Base-by-base conservation (phyloP, 1,140 invertebrate species). In the Bombus difficillimus region DNA sequence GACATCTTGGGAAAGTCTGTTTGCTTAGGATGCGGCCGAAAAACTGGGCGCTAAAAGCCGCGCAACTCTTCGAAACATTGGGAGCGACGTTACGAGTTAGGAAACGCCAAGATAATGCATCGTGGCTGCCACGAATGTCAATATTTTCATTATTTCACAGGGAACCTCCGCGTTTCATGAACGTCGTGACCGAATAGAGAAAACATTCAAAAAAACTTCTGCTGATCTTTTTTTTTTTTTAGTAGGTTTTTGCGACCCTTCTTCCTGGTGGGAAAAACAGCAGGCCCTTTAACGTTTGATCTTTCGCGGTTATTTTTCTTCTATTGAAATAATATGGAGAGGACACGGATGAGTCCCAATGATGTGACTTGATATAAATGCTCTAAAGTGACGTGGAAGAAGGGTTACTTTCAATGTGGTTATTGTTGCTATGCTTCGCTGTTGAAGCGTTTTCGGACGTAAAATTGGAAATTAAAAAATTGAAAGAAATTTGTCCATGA, bases 121-220 rank as follows among this genome's bases (percentile, higher is more conserved):
- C 82, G 13, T 34, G 62, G 47, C 37, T 57, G 39, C 37, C 39
- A 34, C 47, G 32, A 79, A 57, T 59, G 82, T 79, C 82, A 84
- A 84, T 84, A 84, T 84, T 84, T 84, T 84, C 76, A 79, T 84
- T 84, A 84, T 84, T 84, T 59, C 75, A n/a, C 34, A 10, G 13
- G 5, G 6, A 5, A 10, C 28, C 22, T 8, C 4, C 66, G 79
- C 15, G 57, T 78, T 69, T 78, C 47, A 25, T 53, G 18, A 53
- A 53, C 18, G 18, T 53, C 1, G 18, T 53, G 5, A 53, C 18
- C 47, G 68, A 62, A 28, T n/a, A 28, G 59, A 25, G 18, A 37
- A 25, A 43, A 47, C 53, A 43, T 64, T 59, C 41, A 62, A 82
- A 75, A 82, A 62, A 64, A 66, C 37, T 83, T 68, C 10, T 13